Base-by-base conservation (phyloP, 1,140 invertebrate species). In the Drosophila virilis region DNA sequence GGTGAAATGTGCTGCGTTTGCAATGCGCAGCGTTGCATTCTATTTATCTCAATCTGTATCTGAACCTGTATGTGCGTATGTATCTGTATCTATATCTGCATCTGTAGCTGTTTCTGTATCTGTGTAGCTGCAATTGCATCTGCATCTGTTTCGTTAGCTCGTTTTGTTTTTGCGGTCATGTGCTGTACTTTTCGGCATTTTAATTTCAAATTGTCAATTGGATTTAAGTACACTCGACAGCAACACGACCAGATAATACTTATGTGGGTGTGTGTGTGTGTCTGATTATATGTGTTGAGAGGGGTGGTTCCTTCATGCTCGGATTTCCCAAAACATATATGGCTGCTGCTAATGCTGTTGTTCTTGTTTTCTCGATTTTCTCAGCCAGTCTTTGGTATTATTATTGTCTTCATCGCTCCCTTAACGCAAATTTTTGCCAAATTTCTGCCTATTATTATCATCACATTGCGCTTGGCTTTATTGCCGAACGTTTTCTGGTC, bases 131-230 rank as follows among this genome's bases (percentile, higher is more conserved):
- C 40, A 48, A 58, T 35, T 67, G 45, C 32, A 58, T 13, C 43
- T 80, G 61, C 60, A 43, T 68, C 55, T 79, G 77, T 40, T 28
- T 51, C 55, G 55, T 57, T 62, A 35, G 33, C 64, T 78, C 46
- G 60, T 74, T 80, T 70, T 61, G 74, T 43, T 78, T 62, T 72
- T 82, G 79, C 67, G 74, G 74, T 76, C 75, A 64, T 66, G 52
- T 72, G 68, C 69, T 81, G 78, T 82, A 82, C 86, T 90, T 84
- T 90, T 90, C 74, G 80, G 81, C 85, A 90, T 90, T 90, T 90
- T 90, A 90, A 90, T 90, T 90, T 90, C 70, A 90, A 90, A 90
- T 90, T 90, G 86, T 90, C 86, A 90, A 90, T 90, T 90, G 85
- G 81, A 82, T 85, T 90, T 90, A 90, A 82, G 86, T 72, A 89